These are phyloP conservation scores for Acridotheres tristis DNA, from an alignment of 2,797 vertebrate species.

Conservation along the genomic window DNA sequence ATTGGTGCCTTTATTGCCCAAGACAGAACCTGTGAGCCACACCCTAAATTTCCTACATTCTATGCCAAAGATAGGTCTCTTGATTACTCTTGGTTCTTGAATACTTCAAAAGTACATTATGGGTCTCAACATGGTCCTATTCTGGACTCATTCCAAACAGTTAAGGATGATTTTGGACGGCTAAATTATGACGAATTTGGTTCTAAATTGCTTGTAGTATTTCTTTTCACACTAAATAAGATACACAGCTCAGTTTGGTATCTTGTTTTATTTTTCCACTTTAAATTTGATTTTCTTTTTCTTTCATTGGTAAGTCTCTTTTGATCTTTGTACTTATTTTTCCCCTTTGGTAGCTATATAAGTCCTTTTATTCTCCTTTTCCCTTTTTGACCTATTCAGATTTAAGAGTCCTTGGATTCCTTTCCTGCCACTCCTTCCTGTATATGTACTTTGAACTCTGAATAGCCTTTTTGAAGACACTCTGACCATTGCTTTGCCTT, in stretches of 20 bases:
- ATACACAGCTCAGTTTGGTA: background rate
- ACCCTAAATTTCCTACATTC: background rate
- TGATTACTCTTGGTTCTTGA: background rate
- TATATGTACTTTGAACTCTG: conserved; percentile 22
- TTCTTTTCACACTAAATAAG: background rate
- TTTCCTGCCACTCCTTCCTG: conserved; percentile 46
- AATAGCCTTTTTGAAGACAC: conserved; percentile 10
- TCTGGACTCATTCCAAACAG: background rate
- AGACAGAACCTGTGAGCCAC: background rate
- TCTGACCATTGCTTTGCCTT: background rate
- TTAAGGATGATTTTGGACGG: background rate
- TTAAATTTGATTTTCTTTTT: background rate
- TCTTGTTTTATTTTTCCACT: background rate
- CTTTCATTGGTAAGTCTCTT: background rate
- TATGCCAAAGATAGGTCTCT: background rate
- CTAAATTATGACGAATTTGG: background rate
- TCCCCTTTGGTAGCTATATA: background rate
- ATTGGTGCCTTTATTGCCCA: background rate
- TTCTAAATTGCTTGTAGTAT: background rate
- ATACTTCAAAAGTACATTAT: background rate
- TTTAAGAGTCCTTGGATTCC: background rate
- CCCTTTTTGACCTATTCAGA: background rate
- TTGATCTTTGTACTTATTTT: background rate
- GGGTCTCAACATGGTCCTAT: background rate
- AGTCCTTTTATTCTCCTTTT: conserved; percentile 5